A percentile compares a stretch with the other conserved stretches of the same genome.
These are phyloP conservation scores for Scolanthus callimorphus DNA, from an alignment of 92 coral and sea anemone genomes.

Conservation along the genomic window DNA sequence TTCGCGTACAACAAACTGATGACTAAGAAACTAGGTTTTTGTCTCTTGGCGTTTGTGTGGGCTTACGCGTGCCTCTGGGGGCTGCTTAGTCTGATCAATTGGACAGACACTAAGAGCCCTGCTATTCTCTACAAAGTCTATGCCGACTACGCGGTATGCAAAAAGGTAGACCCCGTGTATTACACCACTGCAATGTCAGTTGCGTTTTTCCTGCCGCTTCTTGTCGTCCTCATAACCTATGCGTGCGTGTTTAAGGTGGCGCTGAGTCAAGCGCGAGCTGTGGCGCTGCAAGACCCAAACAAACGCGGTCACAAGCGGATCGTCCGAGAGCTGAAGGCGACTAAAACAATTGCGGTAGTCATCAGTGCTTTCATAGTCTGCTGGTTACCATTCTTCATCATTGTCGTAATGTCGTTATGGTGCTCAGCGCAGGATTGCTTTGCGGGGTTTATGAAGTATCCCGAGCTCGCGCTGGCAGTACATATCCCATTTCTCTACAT, in stretches of 20 bases:
- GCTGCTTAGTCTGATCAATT: constrained; percentile 50
- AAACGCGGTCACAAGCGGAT: constrained; percentile 51
- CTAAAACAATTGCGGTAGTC: no score
- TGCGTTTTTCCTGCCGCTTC: no score
- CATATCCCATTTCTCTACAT: no score
- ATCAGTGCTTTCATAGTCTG: no score
- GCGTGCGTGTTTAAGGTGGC: no score
- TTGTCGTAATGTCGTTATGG: constrained; percentile 67
- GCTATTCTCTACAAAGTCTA: no score
- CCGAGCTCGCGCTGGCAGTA: constrained; percentile 34
- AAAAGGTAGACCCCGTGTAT: constrained; percentile 54
- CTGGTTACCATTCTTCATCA: no score
- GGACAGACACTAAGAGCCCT: no score
- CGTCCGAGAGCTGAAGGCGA: no score
- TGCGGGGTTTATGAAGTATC: constrained; percentile 23
- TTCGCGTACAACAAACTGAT: constrained; percentile 65
- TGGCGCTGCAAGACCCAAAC: constrained; percentile 72
- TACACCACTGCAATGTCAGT: constrained; percentile 72
- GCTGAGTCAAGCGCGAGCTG: no score
- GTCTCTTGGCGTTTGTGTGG: constrained; percentile 88
- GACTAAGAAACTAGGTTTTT: constrained; percentile 59
- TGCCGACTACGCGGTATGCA: constrained; percentile 39
- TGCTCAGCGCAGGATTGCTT: constrained; percentile 19
- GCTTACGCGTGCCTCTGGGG: constrained; percentile 81
- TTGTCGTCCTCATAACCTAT: no score